Conservation (phyloP, 2,797 vertebrate genomes). For the Amblyraja radiata region DNA sequence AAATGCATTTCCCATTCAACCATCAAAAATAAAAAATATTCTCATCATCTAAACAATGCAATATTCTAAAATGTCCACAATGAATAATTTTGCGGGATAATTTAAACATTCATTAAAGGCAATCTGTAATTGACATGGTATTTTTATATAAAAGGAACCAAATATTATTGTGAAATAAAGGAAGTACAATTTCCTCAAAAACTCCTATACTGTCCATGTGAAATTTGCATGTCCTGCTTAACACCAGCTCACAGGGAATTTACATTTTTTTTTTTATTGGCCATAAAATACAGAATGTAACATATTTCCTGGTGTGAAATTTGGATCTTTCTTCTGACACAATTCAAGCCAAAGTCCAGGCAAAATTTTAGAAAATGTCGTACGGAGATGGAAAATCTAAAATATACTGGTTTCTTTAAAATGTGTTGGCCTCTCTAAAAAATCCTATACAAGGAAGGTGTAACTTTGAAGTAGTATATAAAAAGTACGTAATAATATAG, state of each 20-base stretch:
- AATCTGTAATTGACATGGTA: not conserved
- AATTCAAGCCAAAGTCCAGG: slow-evolving; percentile 55
- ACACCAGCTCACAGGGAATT: slow-evolving; percentile 66
- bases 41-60: not conserved
- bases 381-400: not conserved
- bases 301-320: slow-evolving; percentile 70
- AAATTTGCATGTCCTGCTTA: slow-evolving; percentile 62
- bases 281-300: slow-evolving; percentile 63
- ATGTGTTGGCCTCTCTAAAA: not conserved
- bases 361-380: slow-evolving; percentile 47
- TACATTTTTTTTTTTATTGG: slow-evolving; percentile 84
- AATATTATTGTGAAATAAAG: not conserved
- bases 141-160: not conserved
- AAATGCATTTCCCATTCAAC: not conserved
- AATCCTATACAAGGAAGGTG: not conserved
- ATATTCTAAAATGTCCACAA: not conserved
- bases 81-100: not conserved
- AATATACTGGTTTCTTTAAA: not conserved
- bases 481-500: not conserved
- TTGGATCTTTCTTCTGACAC: slow-evolving; percentile 59
- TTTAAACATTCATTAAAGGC: not conserved
- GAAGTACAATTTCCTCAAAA: slow-evolving; percentile 4
- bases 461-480: not conserved
- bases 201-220: slow-evolving; percentile 48
- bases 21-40: not conserved